Percentiles rank a stretch among this genome's conserved stretches.
Conservation (phyloP, 2,888 invertebrate genomes). For the Heliconius ethilla region DNA sequence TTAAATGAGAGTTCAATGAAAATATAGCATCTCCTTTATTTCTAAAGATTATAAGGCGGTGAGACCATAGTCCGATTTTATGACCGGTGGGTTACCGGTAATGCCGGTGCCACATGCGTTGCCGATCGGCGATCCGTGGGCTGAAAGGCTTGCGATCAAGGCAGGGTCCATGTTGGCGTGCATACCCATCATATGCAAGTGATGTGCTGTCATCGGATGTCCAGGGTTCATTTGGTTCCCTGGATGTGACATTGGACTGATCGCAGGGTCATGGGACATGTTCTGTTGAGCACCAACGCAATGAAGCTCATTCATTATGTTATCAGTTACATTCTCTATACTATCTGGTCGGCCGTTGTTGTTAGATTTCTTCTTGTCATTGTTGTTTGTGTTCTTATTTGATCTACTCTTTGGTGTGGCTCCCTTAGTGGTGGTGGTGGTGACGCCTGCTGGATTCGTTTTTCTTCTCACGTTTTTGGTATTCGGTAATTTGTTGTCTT, state of each 20-base stretch:
- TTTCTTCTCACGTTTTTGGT: constrained; percentile 89
- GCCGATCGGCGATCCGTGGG: constrained; percentile 81
- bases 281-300: constrained; percentile 79
- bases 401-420: constrained; percentile 86
- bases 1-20: constrained; percentile 68
- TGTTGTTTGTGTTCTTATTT: constrained; percentile 81
- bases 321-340: constrained; percentile 85
- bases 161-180: constrained; percentile 76
- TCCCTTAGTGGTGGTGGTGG: constrained; percentile 80
- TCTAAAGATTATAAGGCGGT: constrained; percentile 85
- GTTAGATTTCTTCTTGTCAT: constrained; percentile 79
- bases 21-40: constrained; percentile 74
- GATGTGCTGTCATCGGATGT: constrained; percentile 81
- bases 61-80: constrained; percentile 94
- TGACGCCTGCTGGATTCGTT: constrained; percentile 88
- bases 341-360: constrained; percentile 83
- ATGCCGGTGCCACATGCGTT: constrained; percentile 76
- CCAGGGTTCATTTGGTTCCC: constrained; percentile 75
- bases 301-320: constrained; percentile 83
- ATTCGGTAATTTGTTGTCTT: constrained; percentile 93
- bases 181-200: constrained; percentile 77
- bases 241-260: constrained; percentile 78
- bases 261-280: constrained; percentile 74
- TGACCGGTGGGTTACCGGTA: constrained; percentile 80
- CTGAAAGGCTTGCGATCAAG: constrained; percentile 76